These are phyloP conservation scores for Eira barbara DNA, from an alignment of 2,113 vertebrate genomes.

Conservation along the genomic window DNA sequence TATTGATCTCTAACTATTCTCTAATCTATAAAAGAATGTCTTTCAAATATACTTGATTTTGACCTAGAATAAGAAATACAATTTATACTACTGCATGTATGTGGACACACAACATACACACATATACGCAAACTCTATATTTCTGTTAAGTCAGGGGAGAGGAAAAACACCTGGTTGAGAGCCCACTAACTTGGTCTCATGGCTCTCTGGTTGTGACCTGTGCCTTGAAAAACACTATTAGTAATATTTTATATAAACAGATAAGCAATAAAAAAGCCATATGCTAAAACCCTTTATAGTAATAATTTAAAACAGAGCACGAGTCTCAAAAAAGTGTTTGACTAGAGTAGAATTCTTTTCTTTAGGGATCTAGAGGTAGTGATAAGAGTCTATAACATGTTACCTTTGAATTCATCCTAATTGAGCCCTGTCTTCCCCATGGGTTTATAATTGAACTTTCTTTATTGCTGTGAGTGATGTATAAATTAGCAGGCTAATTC, in stretches of 20 bases:
- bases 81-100: background rate
- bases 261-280: background rate
- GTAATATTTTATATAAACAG: background rate
- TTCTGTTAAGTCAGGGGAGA: background rate
- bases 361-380: background rate
- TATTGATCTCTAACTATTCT: background rate
- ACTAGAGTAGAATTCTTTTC: background rate
- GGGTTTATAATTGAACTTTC: background rate
- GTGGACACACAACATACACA: background rate
- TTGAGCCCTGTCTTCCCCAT: background rate
- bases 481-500: constrained; percentile 7
- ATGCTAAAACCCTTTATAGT: background rate
- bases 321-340: background rate
- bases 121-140: background rate
- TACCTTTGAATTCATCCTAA: background rate
- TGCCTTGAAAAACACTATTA: background rate
- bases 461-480: background rate
- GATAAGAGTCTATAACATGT: background rate
- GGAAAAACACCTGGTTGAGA: background rate
- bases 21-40: background rate
- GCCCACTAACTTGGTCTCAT: background rate
- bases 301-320: background rate
- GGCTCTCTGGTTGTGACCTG: background rate
- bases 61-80: background rate
- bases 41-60: constrained; percentile 12